These are phyloP conservation scores for Heptranchias perlo DNA, from an alignment of 2,113 vertebrate genomes.

Conservation along the genomic window DNA sequence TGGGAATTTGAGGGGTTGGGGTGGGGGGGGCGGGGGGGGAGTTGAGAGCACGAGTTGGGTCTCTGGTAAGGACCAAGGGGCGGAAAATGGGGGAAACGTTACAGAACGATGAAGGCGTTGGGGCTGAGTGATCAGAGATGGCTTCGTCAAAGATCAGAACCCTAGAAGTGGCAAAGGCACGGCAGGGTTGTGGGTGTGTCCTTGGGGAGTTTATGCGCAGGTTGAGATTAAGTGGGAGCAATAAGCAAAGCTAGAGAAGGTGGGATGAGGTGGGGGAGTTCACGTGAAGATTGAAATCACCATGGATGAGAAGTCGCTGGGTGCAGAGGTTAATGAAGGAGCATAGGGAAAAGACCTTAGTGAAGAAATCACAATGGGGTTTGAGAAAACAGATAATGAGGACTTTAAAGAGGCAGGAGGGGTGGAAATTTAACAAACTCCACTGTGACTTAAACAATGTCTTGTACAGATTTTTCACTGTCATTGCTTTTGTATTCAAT, in stretches of 20 bases:
- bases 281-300: background rate
- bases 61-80: background rate
- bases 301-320: background rate
- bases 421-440: background rate
- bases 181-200: background rate
- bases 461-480: background rate
- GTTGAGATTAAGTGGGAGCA: background rate
- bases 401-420: background rate
- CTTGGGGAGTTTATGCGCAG: background rate
- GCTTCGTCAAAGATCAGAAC: background rate
- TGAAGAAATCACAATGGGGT: background rate
- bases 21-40: background rate
- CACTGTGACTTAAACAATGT: background rate
- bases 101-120: too few relatives aligned
- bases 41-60: background rate
- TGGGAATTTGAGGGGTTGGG: background rate
- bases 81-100: background rate
- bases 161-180: background rate
- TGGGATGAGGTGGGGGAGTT: background rate
- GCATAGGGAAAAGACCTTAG: background rate
- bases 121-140: background rate
- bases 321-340: background rate
- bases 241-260: background rate
- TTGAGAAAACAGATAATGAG: background rate
- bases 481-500: too few relatives aligned